Evolutionary conservation across 2,888 invertebrate genomes (phyloP).

Genomic region (Pseudococcus jackbeardsleyi): DNA sequence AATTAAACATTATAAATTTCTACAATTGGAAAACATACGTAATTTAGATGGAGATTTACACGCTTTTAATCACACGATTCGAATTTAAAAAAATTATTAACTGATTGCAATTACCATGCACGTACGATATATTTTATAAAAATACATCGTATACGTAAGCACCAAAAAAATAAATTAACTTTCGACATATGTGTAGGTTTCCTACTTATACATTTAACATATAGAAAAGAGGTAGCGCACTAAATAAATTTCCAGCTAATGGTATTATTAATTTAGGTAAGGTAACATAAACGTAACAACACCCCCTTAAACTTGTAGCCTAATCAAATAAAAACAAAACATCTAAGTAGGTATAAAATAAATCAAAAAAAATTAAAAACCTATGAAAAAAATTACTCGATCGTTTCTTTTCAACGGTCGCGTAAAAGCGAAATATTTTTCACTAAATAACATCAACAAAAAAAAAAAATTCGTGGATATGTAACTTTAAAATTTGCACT

Average conservation of each 20-base stretch:
- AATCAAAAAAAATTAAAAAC: slow-evolving; percentile 57
- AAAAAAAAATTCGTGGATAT: slow-evolving; percentile 39
- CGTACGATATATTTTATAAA: slow-evolving; percentile 14
- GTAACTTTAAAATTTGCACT: slow-evolving; percentile 48
- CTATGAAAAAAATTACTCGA: slow-evolving; percentile 41
- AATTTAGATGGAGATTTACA: slow-evolving; percentile 24
- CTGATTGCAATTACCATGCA: slow-evolving; percentile 39
- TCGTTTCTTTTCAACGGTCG: neutral
- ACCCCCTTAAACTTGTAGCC: slow-evolving; percentile 49
- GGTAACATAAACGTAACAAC: slow-evolving; percentile 52
- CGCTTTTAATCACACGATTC: slow-evolving; percentile 32
- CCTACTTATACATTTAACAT: slow-evolving; percentile 26
- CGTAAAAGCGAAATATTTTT: slow-evolving; percentile 15
- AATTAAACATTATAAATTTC: slow-evolving; percentile 44
- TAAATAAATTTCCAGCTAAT: slow-evolving; percentile 49
- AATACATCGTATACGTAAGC: slow-evolving; percentile 42
- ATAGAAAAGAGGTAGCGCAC: slow-evolving; percentile 52
- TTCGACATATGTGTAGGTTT: slow-evolving; percentile 12
- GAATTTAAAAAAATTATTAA: slow-evolving; percentile 6
- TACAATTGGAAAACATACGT: slow-evolving; percentile 25
- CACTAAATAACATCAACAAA: slow-evolving; percentile 48
- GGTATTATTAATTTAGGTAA: slow-evolving; percentile 37
- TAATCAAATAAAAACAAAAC: slow-evolving; percentile 46
- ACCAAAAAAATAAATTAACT: slow-evolving; percentile 8
- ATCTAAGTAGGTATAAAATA: slow-evolving; percentile 44